Base-by-base conservation (phyloP, 2,113 vertebrate species). In the Glareola pratincola region DNA sequence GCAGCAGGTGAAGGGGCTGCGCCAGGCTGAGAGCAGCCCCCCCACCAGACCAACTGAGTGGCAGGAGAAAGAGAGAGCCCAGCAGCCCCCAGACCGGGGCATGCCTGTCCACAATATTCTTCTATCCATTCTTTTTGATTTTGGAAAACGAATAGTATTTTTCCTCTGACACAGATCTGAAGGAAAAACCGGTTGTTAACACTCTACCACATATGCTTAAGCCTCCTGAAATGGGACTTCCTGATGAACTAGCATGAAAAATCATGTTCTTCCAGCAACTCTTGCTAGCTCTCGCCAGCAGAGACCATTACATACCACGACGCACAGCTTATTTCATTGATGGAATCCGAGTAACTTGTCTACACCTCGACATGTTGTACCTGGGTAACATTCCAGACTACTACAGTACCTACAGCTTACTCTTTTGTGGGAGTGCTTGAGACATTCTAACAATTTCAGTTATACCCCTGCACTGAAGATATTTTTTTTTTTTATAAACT, bases 201-300 rank as follows among this genome's bases (percentile, higher is more conserved):
- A 39, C 10, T 34, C 62, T 16, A 50, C 32, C 18, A 17, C 6
- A 47, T 29, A 39, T 1, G 6, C 14, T 59, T 22, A 63, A 88
- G 27, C 4, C 18, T 54, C 64, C 34, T 37, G 32, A 59, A 74
- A 34, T 9, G 12, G 91, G 69, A 48, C 26, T 59, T 77, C 12
- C 45, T 6, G 19, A 48, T 37, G 8, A 80, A 36, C 20, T 8
- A 27, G 34, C 29, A 50, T 2, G 6, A 54, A 62, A 77, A 85
- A 27, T 1, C 63, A 22, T 1, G 8, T 17, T 15, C 43, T 39
- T 59, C 7, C 12, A 77, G 36, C 4, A n/a, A 29, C 7, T 36
- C 2, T 2, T 4, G 30, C 17, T n/a, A 30, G n/a, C 19, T n/a
- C 62, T 41, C 0, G 0, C 5, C 24, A 84, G 43, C 54, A 37